Conservation (phyloP, 2,113 vertebrate genomes). For the Protomyctophum bolini region DNA sequence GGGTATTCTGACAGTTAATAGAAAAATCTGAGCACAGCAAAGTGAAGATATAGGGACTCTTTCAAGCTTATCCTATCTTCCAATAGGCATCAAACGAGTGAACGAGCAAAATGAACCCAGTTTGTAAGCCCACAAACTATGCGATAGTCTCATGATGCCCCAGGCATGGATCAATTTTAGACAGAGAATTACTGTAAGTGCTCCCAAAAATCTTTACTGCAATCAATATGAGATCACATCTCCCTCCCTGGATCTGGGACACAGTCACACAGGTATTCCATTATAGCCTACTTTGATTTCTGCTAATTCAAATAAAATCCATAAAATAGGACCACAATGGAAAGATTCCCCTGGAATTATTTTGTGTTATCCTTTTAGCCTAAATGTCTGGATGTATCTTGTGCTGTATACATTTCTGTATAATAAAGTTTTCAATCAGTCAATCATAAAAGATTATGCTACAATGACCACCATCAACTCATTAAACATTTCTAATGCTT, state of each 20-base stretch:
- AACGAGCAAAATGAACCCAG: not conserved
- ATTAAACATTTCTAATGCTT: constrained; percentile 30
- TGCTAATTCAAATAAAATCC: not conserved
- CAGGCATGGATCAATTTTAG: not conserved
- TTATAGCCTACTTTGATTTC: not conserved
- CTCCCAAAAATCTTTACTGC: not conserved
- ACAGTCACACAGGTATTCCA: not conserved
- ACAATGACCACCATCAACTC: constrained; percentile 16
- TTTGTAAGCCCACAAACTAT: not conserved
- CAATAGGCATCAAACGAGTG: constrained; percentile 19
- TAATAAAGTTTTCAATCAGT: too few relatives aligned
- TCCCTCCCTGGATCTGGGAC: constrained; percentile 7
- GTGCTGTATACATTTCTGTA: too few relatives aligned
- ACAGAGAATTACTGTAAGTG: constrained; percentile 1
- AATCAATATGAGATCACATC: constrained; percentile 12
- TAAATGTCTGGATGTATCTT: too few relatives aligned
- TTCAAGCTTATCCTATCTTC: not conserved
- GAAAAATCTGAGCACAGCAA: not conserved
- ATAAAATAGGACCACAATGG: too few relatives aligned
- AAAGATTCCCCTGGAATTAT: too few relatives aligned
- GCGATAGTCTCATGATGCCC: not conserved
- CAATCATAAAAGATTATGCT: not conserved
- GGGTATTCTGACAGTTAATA: not conserved
- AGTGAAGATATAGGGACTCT: not conserved
- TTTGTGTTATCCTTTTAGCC: too few relatives aligned